A percentile compares a stretch with the other conserved stretches of the same genome.
phyloP scores from a whole-genome alignment of 2,888 invertebrate species.

The Aphodius granarius region DNA sequence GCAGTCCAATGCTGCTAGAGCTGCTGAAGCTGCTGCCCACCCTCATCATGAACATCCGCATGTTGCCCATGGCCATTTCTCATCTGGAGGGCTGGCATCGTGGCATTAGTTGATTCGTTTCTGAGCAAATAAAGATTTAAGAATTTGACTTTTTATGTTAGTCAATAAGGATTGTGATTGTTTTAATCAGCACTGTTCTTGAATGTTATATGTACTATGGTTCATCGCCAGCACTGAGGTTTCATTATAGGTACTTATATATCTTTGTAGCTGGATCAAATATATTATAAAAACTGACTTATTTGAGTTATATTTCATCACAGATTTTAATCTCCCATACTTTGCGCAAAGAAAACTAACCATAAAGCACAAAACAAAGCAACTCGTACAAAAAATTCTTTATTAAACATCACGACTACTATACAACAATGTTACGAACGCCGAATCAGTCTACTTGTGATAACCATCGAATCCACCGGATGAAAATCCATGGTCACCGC shows the following conservation, averaged over 20 bases:
- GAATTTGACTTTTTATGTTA: conserved; percentile 11
- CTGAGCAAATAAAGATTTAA: conserved; percentile 12
- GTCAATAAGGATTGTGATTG: not conserved
- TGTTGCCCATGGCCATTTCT: conserved; percentile 8
- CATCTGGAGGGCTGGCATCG: conserved; percentile 1
- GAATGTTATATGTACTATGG: not conserved
- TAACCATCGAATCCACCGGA: conserved; percentile 10
- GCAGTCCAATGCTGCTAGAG: conserved; percentile 74
- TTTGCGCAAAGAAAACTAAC: too few species aligned
- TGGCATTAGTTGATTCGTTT: conserved; percentile 7
- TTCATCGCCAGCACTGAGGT: not conserved
- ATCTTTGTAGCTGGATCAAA: not conserved
- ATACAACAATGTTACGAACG: conserved; percentile 15
- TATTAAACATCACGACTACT: not conserved
- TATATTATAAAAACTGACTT: not conserved
- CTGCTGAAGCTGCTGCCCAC: conserved; percentile 56
- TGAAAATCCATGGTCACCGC: conserved; percentile 21
- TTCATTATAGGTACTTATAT: not conserved
- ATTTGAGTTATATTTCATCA: not conserved
- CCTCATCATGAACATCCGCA: conserved; percentile 6
- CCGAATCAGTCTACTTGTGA: conserved; percentile 17
- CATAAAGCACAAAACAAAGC: too few species aligned
- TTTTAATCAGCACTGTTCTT: not conserved
- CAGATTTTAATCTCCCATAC: too few species aligned
- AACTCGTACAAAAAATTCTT: not conserved